Conservation (phyloP, 2,113 vertebrate genomes). For the Leptobrachium ailaonicum region DNA sequence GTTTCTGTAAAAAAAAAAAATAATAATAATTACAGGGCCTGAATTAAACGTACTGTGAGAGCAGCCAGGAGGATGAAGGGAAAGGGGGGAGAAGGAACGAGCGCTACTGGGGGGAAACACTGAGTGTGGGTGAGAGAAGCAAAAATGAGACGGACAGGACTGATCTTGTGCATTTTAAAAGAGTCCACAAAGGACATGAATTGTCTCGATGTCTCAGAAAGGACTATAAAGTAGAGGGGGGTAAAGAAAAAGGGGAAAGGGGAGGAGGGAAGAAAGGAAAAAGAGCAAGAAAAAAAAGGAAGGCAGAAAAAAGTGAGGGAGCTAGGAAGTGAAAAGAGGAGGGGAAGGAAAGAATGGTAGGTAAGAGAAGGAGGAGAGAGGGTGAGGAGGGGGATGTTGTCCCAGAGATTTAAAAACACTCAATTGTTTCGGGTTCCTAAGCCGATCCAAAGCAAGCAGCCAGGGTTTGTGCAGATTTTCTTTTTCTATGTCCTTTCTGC, state of each 20-base stretch:
- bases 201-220: slow-evolving; percentile 33
- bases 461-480: slow-evolving; percentile 31
- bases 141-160: slow-evolving; percentile 7
- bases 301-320: slow-evolving; percentile 14
- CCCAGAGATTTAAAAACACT: slow-evolving; percentile 35
- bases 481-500: slow-evolving; percentile 26
- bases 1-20: slow-evolving; percentile 4
- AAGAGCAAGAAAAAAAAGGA: slow-evolving; percentile 19
- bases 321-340: slow-evolving; percentile 44
- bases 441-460: slow-evolving; percentile 20
- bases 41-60: slow-evolving; percentile 15
- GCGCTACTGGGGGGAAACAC: neutral
- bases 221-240: slow-evolving; percentile 47
- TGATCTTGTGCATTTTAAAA: slow-evolving; percentile 39
- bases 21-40: slow-evolving; percentile 21
- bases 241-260: slow-evolving; percentile 24
- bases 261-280: slow-evolving; percentile 11
- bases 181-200: slow-evolving; percentile 39
- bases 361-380: slow-evolving; percentile 22
- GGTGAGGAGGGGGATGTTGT: slow-evolving; percentile 30
- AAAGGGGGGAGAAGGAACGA: neutral
- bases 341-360: slow-evolving; percentile 37
- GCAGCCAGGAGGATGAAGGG: neutral
- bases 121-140: neutral
- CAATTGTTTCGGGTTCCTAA: slow-evolving; percentile 44